Conservation (phyloP, 2,797 vertebrate species). For the Macropus fuliginosus region DNA sequence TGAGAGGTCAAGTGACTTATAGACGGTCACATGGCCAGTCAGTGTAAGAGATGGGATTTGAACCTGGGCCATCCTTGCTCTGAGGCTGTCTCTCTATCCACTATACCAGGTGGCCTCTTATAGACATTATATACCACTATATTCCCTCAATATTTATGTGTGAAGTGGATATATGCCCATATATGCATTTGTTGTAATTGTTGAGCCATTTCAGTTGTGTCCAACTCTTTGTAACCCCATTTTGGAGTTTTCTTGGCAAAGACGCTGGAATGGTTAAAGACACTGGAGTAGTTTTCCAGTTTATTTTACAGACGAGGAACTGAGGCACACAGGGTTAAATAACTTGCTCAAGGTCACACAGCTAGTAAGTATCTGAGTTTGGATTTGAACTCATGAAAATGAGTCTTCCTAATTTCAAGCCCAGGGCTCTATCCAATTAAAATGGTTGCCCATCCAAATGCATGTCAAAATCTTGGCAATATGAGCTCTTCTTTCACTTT, state of each 20-base stretch:
- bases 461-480: not conserved
- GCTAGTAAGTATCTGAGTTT: too few species aligned
- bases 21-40: too few species aligned
- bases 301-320: not conserved
- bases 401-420: not conserved
- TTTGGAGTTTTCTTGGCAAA: not conserved
- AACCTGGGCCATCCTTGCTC: too few species aligned
- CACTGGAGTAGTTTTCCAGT: not conserved
- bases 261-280: not conserved
- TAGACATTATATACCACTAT: too few species aligned
- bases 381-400: not conserved
- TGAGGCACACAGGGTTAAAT: not conserved
- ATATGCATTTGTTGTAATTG: not conserved
- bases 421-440: not conserved
- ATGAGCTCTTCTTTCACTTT: not conserved
- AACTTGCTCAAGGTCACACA: too few species aligned
- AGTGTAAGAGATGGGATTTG: too few species aligned
- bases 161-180: not conserved
- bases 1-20: too few species aligned
- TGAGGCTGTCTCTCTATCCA: too few species aligned
- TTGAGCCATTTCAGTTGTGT: not conserved
- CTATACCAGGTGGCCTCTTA: too few species aligned
- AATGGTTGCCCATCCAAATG: not conserved
- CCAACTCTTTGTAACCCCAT: not conserved
- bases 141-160: too few species aligned